Percentiles rank a stretch among this genome's conserved stretches.
phyloP scores from a whole-genome alignment of 2,113 vertebrate genomes.

The Pyrgilauda ruficollis region DNA sequence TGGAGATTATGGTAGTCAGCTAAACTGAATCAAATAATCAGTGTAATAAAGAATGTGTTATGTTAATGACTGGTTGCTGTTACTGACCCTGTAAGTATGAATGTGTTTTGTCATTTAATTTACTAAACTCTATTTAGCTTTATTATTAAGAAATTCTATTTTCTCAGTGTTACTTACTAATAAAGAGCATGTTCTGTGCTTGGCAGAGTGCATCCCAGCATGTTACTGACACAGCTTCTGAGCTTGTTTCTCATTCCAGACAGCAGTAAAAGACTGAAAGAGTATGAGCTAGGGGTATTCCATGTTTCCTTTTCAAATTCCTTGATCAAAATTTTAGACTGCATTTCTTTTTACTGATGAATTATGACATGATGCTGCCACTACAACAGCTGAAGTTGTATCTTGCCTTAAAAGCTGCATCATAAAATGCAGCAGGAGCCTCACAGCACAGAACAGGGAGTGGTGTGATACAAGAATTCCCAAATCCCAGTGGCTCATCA shows the following conservation, averaged over 20 bases:
- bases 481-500: slow-evolving; percentile 2
- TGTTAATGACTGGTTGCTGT: background rate
- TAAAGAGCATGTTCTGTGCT: slow-evolving; percentile 68
- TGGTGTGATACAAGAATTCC: slow-evolving; percentile 5
- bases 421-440: background rate
- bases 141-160: background rate
- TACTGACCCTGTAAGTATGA: background rate
- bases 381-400: background rate
- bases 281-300: background rate
- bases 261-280: background rate
- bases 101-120: background rate
- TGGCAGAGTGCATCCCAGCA: slow-evolving; percentile 61
- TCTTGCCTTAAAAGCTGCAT: slow-evolving; percentile 13
- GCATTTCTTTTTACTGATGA: background rate
- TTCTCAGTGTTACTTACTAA: slow-evolving; percentile 44
- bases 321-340: background rate
- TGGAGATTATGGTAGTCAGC: background rate
- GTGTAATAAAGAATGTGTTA: background rate
- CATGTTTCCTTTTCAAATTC: background rate
- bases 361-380: background rate
- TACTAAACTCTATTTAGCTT: slow-evolving; percentile 23
- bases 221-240: slow-evolving; percentile 50
- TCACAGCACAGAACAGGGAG: background rate
- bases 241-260: slow-evolving; percentile 21
- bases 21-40: background rate